Evolutionary conservation across 1,140 invertebrate species (phyloP).

Genomic region (Diprion similis): DNA sequence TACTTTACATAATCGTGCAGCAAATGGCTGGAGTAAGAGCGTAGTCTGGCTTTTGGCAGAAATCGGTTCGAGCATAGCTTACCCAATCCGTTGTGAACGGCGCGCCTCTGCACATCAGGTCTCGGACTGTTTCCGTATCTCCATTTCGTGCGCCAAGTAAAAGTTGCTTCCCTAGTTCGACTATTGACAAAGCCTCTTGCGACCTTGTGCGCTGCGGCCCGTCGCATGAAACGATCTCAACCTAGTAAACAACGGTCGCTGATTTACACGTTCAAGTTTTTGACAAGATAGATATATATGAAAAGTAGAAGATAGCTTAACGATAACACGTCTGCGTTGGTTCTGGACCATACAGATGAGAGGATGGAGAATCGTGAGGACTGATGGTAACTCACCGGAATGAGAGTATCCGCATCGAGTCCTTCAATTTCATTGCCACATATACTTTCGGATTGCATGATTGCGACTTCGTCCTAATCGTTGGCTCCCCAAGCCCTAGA

Average conservation of each 20-base stretch:
- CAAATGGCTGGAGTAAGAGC: too few species aligned
- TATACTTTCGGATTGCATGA: constrained; percentile 54
- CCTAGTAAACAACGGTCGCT: constrained; percentile 27
- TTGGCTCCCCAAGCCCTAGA: neutral
- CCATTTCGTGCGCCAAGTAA: constrained; percentile 80
- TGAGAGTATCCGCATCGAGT: constrained; percentile 48
- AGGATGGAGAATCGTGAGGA: constrained; percentile 7
- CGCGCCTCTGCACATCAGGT: constrained; percentile 85
- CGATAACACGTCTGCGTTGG: neutral
- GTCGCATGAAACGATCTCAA: constrained; percentile 53
- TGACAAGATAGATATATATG: constrained; percentile 15
- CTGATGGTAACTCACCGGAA: constrained; percentile 45
- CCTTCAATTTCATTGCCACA: constrained; percentile 48
- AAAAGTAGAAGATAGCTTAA: neutral
- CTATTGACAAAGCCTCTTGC: constrained; percentile 60
- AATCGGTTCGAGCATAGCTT: constrained; percentile 30
- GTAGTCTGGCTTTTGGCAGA: too few species aligned
- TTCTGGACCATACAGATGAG: neutral
- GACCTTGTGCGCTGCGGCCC: constrained; percentile 37
- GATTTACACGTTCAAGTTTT: too few species aligned
- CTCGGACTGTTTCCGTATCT: constrained; percentile 76
- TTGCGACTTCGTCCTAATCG: constrained; percentile 33
- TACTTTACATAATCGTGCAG: neutral
- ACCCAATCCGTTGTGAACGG: constrained; percentile 94
- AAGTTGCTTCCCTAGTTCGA: constrained; percentile 84